A percentile compares a stretch with the other conserved stretches of the same genome.
Conservation (phyloP, 2,113 vertebrate species). For the Dicaeum eximium region DNA sequence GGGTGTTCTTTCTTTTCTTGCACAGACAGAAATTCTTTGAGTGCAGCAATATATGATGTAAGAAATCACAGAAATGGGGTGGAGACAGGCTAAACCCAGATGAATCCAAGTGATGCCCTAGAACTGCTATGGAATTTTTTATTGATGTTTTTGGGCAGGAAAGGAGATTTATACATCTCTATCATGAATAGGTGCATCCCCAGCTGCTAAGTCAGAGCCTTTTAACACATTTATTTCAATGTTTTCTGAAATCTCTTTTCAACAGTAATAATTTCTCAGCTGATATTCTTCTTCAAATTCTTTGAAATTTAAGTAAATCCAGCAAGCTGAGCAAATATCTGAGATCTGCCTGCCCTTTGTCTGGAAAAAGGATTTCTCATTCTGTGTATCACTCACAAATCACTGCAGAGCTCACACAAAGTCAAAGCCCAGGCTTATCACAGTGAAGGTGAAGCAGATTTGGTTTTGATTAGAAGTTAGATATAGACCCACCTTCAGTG, state of each 20-base stretch:
- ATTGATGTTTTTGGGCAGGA: not conserved
- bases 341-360: not conserved
- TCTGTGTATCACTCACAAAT: not conserved
- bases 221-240: not conserved
- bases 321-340: not conserved
- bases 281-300: not conserved
- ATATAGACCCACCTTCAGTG: not conserved
- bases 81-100: not conserved
- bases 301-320: not conserved
- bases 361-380: not conserved
- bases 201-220: not conserved
- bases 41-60: not conserved
- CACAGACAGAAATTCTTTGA: not conserved
- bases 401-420: not conserved
- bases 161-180: not conserved
- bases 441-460: conserved; percentile 2
- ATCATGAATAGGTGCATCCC: not conserved
- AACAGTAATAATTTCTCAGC: not conserved
- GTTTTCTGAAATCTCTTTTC: not conserved
- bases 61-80: not conserved
- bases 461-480: not conserved
- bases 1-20: not conserved
- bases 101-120: not conserved
- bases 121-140: not conserved
- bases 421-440: not conserved